A percentile compares a stretch with the other conserved stretches of the same genome.
Conservation (phyloP, 2,888 invertebrate species). For the Branchipolynoe longqiensis region DNA sequence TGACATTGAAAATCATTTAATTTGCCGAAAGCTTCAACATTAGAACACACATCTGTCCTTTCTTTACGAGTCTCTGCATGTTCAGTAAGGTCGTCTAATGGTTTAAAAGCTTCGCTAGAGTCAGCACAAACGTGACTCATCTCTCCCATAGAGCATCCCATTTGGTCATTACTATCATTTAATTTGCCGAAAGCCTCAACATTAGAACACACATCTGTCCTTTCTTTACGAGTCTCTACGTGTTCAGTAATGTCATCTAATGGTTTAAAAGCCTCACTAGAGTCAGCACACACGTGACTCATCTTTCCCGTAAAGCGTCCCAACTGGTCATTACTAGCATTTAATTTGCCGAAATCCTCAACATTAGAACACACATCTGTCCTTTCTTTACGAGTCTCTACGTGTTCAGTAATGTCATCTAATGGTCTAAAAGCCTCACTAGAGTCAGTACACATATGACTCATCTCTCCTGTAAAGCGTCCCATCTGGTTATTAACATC, state of each 20-base stretch:
- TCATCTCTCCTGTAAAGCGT: neutral
- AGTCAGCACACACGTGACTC: neutral
- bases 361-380: too few species aligned
- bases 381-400: neutral
- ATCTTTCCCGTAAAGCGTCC: too few species aligned
- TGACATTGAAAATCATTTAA: neutral
- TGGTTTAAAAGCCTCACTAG: neutral
- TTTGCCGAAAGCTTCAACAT: neutral
- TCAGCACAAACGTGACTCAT: neutral
- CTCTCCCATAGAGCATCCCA: too few species aligned
- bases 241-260: neutral
- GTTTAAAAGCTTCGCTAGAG: neutral
- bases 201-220: neutral
- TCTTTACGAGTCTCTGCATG: neutral
- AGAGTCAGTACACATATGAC: neutral
- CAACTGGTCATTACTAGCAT: too few species aligned
- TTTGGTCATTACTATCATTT: too few species aligned
- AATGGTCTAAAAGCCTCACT: neutral
- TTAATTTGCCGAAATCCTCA: neutral
- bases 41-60: neutral
- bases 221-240: neutral
- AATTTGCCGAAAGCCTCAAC: neutral
- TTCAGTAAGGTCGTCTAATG: neutral
- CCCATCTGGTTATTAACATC: neutral
- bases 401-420: neutral